Conservation (phyloP, 1,140 invertebrate species). For the Sogatella furcifera region DNA sequence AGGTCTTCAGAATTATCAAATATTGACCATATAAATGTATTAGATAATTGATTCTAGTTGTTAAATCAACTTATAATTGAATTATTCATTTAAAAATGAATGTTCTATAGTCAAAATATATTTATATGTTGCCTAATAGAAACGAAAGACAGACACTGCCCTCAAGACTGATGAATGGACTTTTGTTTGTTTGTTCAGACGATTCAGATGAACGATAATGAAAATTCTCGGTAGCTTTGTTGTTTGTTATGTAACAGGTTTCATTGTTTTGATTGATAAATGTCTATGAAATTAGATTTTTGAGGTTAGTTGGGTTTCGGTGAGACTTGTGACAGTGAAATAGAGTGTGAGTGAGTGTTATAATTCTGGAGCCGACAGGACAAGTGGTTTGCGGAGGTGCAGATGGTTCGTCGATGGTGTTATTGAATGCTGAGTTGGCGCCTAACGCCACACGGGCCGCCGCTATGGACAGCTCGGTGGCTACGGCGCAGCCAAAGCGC, state of each 20-base stretch:
- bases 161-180: too few species aligned
- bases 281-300: background rate
- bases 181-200: too few species aligned
- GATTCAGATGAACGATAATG: too few species aligned
- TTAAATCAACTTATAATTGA: too few species aligned
- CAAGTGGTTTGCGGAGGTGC: conserved; percentile 18
- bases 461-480: conserved; percentile 25
- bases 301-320: background rate
- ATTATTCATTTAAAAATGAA: too few species aligned
- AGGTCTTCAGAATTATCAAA: too few species aligned
- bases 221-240: background rate
- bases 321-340: background rate
- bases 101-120: too few species aligned
- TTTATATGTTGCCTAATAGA: too few species aligned
- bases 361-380: conserved; percentile 23
- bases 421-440: conserved; percentile 24
- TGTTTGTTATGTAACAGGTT: background rate
- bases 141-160: too few species aligned
- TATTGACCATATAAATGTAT: too few species aligned
- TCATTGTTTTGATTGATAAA: background rate
- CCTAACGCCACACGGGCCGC: conserved; percentile 19
- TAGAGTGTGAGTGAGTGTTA: conserved; percentile 9
- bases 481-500: conserved; percentile 23
- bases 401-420: conserved; percentile 28
- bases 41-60: too few species aligned